Base-by-base conservation (phyloP, 2,113 vertebrate species). In the Apodemus sylvaticus region DNA sequence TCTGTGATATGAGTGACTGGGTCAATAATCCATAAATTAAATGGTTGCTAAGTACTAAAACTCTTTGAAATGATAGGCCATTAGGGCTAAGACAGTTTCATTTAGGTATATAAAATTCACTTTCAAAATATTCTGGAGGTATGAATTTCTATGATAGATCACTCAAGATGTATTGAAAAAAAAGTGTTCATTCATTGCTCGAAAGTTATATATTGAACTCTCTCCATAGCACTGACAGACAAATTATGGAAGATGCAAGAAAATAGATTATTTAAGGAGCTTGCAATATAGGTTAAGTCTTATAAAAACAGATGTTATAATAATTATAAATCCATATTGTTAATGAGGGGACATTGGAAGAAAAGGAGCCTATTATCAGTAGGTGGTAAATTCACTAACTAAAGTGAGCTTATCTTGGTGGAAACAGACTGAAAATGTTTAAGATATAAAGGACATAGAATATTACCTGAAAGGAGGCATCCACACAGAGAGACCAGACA, bases 21-120 rank as follows among this genome's bases (percentile, higher is more conserved):
- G 89, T 94, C 96, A 96, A 96, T 97, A 97, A 95, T 95, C 93
- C 88, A 95, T 97, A 96, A 68, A 96, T 97, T 97, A 97, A 97
- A 94, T 78, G 71, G 68, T 92, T 36, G 45, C 86, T 95, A 92
- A 97, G 92, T 89, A 96, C 86, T 96, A 92, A 95, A 97, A 92
- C 39, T 95, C 93, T 92, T 90, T 70, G 76, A 96, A 96, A 97
- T 94, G 81, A 96, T 95, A 92, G 86, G 36, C 92, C 94, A 95
- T 97, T 96, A 92, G 13, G 95, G 77, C 71, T 90, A 97, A 96
- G 92, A 88, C 39, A 94, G 76, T 89, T 96, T 97, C 81, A 95
- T 71, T 96, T 89, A 96, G 70, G 91, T 73, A 94, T 86, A 86
- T 95, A 95, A 97, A 98, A 93, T 70, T 95, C 86, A 94, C 71